Conservation (phyloP, 2,113 vertebrate species). For the Arizona elegans region DNA sequence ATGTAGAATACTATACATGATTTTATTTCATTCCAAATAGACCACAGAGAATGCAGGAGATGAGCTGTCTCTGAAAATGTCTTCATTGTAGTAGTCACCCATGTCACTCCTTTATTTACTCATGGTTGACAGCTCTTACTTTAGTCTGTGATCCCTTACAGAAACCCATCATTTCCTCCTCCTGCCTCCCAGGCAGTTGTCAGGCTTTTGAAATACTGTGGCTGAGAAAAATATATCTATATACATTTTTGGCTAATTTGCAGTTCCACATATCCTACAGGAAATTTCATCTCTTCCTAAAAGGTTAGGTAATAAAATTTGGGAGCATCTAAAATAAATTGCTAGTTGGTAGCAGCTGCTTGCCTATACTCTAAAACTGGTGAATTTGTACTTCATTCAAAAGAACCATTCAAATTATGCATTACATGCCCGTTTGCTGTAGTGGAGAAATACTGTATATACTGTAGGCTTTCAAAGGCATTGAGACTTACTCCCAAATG, state of each 20-base stretch:
- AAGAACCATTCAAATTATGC: neutral
- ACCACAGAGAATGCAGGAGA: neutral
- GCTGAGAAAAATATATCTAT: neutral
- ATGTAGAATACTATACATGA: neutral
- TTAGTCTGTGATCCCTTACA: neutral
- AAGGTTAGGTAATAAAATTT: neutral
- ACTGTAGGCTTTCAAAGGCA: neutral
- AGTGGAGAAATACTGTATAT: neutral
- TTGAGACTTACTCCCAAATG: neutral
- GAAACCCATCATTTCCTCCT: neutral
- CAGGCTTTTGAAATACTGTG: neutral
- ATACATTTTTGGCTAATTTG: neutral
- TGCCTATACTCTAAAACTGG: neutral
- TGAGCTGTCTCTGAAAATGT: neutral
- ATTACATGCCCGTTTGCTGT: neutral
- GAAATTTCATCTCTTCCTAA: neutral
- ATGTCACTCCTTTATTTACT: neutral
- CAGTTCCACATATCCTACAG: neutral
- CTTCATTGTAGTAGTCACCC: neutral
- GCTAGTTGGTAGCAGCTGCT: neutral
- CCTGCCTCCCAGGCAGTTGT: neutral
- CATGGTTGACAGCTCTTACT: neutral
- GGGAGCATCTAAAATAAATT: neutral
- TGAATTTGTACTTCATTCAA: neutral
- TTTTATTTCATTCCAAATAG: neutral